Evolutionary conservation across 1,140 invertebrate species (phyloP).

Genomic region (Aphaenogaster ashmeadi): DNA sequence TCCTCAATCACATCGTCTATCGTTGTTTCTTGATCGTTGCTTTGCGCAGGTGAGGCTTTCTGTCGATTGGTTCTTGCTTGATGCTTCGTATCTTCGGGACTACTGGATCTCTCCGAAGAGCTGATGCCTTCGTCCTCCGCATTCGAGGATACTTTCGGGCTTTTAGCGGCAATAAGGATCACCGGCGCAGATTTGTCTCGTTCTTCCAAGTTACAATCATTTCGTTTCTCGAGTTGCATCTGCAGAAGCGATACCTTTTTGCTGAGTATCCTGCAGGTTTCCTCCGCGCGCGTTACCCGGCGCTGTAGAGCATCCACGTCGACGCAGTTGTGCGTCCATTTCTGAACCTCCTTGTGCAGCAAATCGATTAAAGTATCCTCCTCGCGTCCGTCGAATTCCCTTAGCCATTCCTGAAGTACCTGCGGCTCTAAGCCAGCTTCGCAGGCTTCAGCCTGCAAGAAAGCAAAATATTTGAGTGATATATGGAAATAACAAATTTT

Average conservation of each 20-base stretch:
- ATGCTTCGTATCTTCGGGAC: slow-evolving; percentile 88
- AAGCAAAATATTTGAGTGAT: slow-evolving; percentile 1
- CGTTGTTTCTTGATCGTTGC: slow-evolving; percentile 93
- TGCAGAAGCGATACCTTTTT: slow-evolving; percentile 83
- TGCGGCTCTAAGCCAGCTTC: slow-evolving; percentile 85
- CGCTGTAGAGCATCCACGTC: slow-evolving; percentile 84
- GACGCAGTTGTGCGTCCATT: slow-evolving; percentile 84
- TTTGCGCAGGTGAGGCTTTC: slow-evolving; percentile 81
- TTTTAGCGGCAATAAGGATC: slow-evolving; percentile 31
- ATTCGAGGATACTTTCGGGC: slow-evolving; percentile 89
- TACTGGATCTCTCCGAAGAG: slow-evolving; percentile 93
- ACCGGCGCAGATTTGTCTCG: slow-evolving; percentile 66
- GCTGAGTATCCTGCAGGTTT: slow-evolving; percentile 83
- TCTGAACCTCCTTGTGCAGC: slow-evolving; percentile 83
- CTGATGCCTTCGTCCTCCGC: slow-evolving; percentile 95
- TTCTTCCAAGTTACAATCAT: slow-evolving; percentile 78
- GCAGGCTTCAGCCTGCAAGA: slow-evolving; percentile 84
- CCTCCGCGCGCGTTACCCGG: slow-evolving; percentile 81
- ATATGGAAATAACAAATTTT: neutral
- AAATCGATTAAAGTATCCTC: slow-evolving; percentile 79
- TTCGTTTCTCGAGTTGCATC: slow-evolving; percentile 82
- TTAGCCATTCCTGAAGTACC: slow-evolving; percentile 91
- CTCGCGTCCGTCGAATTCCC: slow-evolving; percentile 86
- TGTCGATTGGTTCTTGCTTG: slow-evolving; percentile 54
- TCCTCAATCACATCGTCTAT: slow-evolving; percentile 96